Evolutionary conservation across 2,113 vertebrate species (phyloP).

Genomic region (Scartelaos histophorus): DNA sequence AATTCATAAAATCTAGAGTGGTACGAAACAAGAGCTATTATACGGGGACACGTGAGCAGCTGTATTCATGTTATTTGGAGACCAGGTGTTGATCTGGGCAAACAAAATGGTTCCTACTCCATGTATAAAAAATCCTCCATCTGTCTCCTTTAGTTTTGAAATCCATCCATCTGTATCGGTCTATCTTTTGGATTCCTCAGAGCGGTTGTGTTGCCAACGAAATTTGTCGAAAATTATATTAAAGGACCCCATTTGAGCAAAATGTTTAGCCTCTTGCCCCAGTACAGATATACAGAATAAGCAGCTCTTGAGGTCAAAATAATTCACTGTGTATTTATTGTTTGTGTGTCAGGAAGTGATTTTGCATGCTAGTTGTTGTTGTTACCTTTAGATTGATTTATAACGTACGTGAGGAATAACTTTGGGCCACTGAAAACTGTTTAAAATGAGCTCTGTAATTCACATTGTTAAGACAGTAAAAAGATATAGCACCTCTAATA

Average conservation of each 20-base stretch:
- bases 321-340: no score
- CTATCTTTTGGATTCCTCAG: slow-evolving; percentile 37
- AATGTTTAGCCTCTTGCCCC: no score
- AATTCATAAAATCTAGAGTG: slow-evolving; percentile 4
- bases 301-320: no score
- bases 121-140: slow-evolving; percentile 45
- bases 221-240: not conserved
- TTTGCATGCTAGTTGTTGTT: no score
- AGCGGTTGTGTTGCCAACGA: not conserved
- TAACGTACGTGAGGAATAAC: no score
- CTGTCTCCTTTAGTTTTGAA: slow-evolving; percentile 9
- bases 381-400: no score
- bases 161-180: slow-evolving; percentile 32
- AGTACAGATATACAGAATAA: no score
- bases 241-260: not conserved
- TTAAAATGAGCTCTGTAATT: no score
- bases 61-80: slow-evolving; percentile 30
- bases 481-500: not conserved
- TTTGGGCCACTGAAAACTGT: no score
- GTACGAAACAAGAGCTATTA: slow-evolving; percentile 7
- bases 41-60: not conserved
- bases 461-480: no score
- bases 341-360: no score
- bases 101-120: slow-evolving; percentile 13
- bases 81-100: slow-evolving; percentile 57